These are phyloP conservation scores for Periphyllus acericola DNA, from an alignment of 2,888 invertebrate genomes.

Conservation along the genomic window DNA sequence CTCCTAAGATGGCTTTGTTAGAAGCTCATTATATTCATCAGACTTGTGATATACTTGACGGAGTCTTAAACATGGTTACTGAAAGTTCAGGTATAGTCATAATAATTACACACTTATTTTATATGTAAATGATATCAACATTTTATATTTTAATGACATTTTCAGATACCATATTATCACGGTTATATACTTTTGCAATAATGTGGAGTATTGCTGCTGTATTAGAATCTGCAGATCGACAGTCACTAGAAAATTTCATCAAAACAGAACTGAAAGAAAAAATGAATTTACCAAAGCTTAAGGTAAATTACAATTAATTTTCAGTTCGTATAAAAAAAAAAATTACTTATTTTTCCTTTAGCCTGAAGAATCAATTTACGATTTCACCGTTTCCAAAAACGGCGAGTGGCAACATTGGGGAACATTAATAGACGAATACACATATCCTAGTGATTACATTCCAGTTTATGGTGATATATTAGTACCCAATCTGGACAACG, in stretches of 20 bases:
- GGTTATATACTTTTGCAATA: constrained; percentile 74
- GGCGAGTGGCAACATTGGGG: constrained; percentile 93
- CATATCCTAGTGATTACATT: constrained; percentile 82
- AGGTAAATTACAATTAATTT: constrained; percentile 64
- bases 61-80: constrained; percentile 22
- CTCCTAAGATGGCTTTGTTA: constrained; percentile 77
- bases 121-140: too few species aligned
- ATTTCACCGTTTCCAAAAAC: constrained; percentile 64
- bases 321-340: too few species aligned
- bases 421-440: constrained; percentile 82
- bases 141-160: constrained; percentile 21
- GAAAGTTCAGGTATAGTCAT: neutral
- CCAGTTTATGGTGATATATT: constrained; percentile 92
- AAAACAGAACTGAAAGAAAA: constrained; percentile 68
- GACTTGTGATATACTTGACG: constrained; percentile 59
- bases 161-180: constrained; percentile 14
- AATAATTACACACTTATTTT: neutral
- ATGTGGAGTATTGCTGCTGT: constrained; percentile 92
- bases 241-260: constrained; percentile 78
- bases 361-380: constrained; percentile 34
- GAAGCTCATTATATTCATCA: constrained; percentile 49
- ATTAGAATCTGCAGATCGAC: constrained; percentile 79
- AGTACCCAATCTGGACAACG: constrained; percentile 94
- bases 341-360: neutral
- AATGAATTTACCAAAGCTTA: constrained; percentile 35